A percentile compares a stretch with the other conserved stretches of the same genome.
These are phyloP conservation scores for Zaprionus capensis DNA, from an alignment of 1,140 invertebrate species.

Conservation along the genomic window DNA sequence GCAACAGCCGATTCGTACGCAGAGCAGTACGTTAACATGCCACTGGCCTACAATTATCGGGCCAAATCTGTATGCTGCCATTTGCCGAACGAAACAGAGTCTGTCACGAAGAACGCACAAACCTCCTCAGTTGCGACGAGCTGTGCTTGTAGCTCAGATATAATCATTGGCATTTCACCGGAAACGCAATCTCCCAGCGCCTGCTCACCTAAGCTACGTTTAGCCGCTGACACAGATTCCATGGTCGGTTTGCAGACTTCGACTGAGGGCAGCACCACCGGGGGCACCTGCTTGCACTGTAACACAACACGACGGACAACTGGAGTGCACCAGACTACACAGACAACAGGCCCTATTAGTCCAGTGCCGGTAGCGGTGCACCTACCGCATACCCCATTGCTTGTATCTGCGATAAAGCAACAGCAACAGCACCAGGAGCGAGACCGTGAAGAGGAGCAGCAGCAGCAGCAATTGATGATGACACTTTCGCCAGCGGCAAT, in stretches of 20 bases:
- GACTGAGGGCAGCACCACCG: not conserved
- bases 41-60: conserved; percentile 58
- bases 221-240: conserved; percentile 39
- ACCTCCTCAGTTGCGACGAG: conserved; percentile 19
- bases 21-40: conserved; percentile 69
- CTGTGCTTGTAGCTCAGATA: conserved; percentile 40
- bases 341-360: conserved; percentile 83
- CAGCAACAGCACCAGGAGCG: not conserved
- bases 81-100: conserved; percentile 17
- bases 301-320: conserved; percentile 80
- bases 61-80: conserved; percentile 65
- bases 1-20: conserved; percentile 64
- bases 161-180: conserved; percentile 1
- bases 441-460: conserved; percentile 7
- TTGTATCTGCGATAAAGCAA: conserved; percentile 12
- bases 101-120: conserved; percentile 42
- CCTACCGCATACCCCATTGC: conserved; percentile 46
- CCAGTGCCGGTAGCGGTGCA: conserved; percentile 65
- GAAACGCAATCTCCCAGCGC: not conserved
- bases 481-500: conserved; percentile 6
- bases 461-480: conserved; percentile 19
- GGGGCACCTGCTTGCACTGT: conserved; percentile 76
- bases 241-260: conserved; percentile 47
- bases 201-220: conserved; percentile 51
- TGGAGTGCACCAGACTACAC: conserved; percentile 83